These are phyloP conservation scores for Laodelphax striatellus DNA, from an alignment of 1,140 invertebrate species.

Conservation along the genomic window DNA sequence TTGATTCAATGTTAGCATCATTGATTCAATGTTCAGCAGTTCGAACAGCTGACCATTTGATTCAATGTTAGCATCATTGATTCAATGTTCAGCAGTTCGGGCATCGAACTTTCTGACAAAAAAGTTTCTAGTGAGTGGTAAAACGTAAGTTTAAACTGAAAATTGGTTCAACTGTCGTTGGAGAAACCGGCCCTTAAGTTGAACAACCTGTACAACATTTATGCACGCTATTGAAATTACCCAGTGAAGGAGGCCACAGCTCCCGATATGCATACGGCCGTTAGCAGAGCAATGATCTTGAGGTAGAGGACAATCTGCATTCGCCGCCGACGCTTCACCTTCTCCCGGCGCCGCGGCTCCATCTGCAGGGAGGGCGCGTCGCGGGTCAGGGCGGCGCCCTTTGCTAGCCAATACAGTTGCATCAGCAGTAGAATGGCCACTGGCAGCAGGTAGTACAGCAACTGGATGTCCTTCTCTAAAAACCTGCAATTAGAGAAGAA, in stretches of 20 bases:
- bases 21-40: too few relatives aligned
- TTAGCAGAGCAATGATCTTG: conserved; percentile 33
- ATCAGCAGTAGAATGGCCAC: conserved; percentile 30
- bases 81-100: too few relatives aligned
- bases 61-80: too few relatives aligned
- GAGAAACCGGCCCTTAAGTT: too few relatives aligned
- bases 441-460: conserved; percentile 35
- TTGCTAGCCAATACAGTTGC: conserved; percentile 32
- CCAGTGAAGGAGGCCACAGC: conserved; percentile 17
- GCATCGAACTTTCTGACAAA: too few relatives aligned
- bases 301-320: conserved; percentile 46
- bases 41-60: too few relatives aligned
- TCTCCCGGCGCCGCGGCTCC: conserved; percentile 41
- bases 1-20: too few relatives aligned
- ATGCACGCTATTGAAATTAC: too few relatives aligned
- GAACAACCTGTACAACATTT: too few relatives aligned
- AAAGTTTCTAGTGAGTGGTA: too few relatives aligned
- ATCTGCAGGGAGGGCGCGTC: conserved; percentile 38
- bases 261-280: conserved; percentile 22
- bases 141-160: too few relatives aligned
- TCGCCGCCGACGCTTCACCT: conserved; percentile 42
- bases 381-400: conserved; percentile 35
- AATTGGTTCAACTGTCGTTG: too few relatives aligned
- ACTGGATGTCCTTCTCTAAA: conserved; percentile 32
- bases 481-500: conserved; percentile 29